These are phyloP conservation scores for Andrena hattorfiana DNA, from an alignment of 2,888 invertebrate genomes.

Conservation along the genomic window DNA sequence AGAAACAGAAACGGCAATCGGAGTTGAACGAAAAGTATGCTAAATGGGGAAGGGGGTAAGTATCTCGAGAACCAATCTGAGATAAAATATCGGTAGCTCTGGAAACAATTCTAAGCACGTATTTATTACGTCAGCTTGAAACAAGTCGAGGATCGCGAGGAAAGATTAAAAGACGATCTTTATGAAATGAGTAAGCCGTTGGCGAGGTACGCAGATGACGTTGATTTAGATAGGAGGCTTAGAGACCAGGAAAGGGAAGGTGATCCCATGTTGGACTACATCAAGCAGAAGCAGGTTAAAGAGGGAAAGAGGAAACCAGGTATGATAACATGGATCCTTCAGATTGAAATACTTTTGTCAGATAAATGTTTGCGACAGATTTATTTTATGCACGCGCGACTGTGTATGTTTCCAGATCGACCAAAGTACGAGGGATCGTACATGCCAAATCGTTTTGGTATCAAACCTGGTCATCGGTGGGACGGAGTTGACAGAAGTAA, in stretches of 20 bases:
- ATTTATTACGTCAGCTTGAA: slow-evolving; percentile 87
- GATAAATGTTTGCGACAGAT: no score
- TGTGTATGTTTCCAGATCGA: slow-evolving; percentile 85
- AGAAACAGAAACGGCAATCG: slow-evolving; percentile 89
- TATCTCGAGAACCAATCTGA: background rate
- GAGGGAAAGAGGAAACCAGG: slow-evolving; percentile 87
- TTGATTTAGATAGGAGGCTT: slow-evolving; percentile 93
- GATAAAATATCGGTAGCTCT: background rate
- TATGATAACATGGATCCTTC: slow-evolving; percentile 54
- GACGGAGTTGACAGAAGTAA: slow-evolving; percentile 99
- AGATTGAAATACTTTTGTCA: background rate
- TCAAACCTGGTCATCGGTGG: slow-evolving; percentile 98
- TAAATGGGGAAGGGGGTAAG: slow-evolving; percentile 93
- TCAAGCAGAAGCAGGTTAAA: slow-evolving; percentile 90
- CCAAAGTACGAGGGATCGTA: slow-evolving; percentile 94
- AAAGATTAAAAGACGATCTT: slow-evolving; percentile 90
- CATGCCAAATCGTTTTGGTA: slow-evolving; percentile 96
- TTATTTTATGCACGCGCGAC: background rate
- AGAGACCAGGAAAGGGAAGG: slow-evolving; percentile 92
- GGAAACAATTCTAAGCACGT: background rate
- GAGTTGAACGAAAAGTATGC: slow-evolving; percentile 91
- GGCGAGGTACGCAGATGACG: slow-evolving; percentile 95
- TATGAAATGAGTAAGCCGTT: slow-evolving; percentile 96
- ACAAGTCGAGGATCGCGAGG: slow-evolving; percentile 91
- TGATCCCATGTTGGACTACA: slow-evolving; percentile 97